Evolutionary conservation across 2,113 vertebrate species (phyloP).

Genomic region (Periophthalmus modestus): DNA sequence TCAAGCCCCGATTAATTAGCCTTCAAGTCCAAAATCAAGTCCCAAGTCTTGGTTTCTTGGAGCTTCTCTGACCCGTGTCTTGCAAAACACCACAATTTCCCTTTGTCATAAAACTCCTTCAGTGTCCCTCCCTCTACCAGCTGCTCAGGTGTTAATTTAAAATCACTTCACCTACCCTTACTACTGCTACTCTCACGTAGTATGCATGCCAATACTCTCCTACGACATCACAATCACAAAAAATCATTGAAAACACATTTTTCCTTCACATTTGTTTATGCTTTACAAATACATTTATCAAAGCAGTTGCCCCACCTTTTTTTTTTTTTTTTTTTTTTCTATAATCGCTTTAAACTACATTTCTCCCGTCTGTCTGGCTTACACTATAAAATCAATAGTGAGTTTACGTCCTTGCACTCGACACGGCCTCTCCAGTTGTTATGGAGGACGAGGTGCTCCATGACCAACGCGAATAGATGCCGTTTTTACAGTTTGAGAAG

Average conservation of each 20-base stretch:
- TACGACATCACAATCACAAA: background rate
- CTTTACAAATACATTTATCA: constrained; percentile 29
- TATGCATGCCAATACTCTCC: too few relatives aligned
- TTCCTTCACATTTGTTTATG: constrained; percentile 22
- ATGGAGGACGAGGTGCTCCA: constrained; percentile 1
- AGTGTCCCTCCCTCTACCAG: too few relatives aligned
- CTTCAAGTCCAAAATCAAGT: too few relatives aligned
- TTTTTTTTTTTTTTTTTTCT: too few relatives aligned
- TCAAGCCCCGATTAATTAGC: too few relatives aligned
- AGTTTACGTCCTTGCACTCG: constrained; percentile 13
- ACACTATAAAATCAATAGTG: constrained; percentile 25
- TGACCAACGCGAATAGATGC: background rate
- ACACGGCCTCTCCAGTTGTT: constrained; percentile 4
- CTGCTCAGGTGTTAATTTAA: too few relatives aligned
- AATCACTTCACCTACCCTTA: too few relatives aligned
- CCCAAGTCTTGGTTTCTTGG: too few relatives aligned
- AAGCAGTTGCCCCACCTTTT: background rate
- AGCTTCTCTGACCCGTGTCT: too few relatives aligned
- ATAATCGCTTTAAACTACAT: constrained; percentile 7
- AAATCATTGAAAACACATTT: constrained; percentile 23
- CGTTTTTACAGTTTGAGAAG: constrained; percentile 8
- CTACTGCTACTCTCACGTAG: too few relatives aligned
- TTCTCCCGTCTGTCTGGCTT: constrained; percentile 13
- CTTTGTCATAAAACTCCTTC: too few relatives aligned
- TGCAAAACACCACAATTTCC: too few relatives aligned